These are phyloP conservation scores for Squalus acanthias DNA, from an alignment of 2,797 vertebrate species.

Conservation along the genomic window DNA sequence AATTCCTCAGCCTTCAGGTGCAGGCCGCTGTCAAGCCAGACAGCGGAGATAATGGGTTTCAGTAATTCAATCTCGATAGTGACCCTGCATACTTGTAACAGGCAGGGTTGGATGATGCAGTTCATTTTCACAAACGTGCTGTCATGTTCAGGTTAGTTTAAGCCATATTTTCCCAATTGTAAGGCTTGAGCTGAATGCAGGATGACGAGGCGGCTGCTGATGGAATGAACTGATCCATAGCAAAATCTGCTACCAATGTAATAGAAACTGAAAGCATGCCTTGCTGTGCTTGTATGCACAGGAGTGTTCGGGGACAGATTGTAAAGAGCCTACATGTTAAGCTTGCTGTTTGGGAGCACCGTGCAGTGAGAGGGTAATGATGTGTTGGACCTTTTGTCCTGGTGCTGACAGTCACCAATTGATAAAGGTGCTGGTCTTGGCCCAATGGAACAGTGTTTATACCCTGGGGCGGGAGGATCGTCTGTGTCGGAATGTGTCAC, in stretches of 20 bases:
- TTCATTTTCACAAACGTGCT: not conserved
- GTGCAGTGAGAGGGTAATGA: not conserved
- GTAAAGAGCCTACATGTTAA: not conserved
- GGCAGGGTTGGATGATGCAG: not conserved
- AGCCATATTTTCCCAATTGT: not conserved
- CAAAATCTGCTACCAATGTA: not conserved
- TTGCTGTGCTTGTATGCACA: not conserved
- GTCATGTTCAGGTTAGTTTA: constrained; percentile 6
- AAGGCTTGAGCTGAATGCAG: not conserved
- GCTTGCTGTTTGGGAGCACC: not conserved
- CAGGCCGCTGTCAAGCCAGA: not conserved
- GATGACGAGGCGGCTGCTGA: not conserved
- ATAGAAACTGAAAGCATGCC: not conserved
- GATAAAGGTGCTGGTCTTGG: not conserved
- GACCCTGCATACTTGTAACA: constrained; percentile 6
- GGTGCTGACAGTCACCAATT: not conserved
- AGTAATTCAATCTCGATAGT: not conserved
- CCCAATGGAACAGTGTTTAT: not conserved
- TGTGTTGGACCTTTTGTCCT: not conserved
- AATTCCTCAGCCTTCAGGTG: not conserved
- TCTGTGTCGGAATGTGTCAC: not conserved
- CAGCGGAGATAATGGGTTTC: not conserved
- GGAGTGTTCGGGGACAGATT: not conserved
- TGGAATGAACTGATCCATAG: no score
- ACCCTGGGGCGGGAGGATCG: not conserved